Evolutionary conservation across 2,888 invertebrate genomes (phyloP), one percentile per base, ranked within the genome.

Genomic region (Cremastobaeus sp.): DNA sequence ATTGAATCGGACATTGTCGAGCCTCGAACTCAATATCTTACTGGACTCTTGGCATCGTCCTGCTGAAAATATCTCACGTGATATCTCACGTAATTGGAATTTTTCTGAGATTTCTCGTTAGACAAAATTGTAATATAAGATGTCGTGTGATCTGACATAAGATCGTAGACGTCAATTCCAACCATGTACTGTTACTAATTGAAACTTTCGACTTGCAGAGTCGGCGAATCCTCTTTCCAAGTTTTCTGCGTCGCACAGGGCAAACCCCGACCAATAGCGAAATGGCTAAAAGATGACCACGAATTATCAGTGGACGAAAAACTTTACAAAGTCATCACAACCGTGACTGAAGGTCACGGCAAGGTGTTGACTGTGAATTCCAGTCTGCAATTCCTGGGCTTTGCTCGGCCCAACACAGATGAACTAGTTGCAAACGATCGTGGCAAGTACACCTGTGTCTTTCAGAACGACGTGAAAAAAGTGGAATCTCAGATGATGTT

Each of bases 401-500:
- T 92, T 79, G 93, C 93, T 4, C 90, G 96, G 66, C 93, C 95
- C 0, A 92, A 92, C 76, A 90, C 90, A 18, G 95, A 94, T 86
- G 92, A 95, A 84, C 88, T 96, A 62, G 89, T 95, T 50, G 95
- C 96, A 0, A 92, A 92, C 35, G 97, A 97, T 86, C 91, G 96
- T 50, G 97, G 97, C 43, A 91, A 93, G 52, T 97, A 96, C 88
- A 92, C 94, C 1, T 97, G 97, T 85, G 91, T 93, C 43, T 96
- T 96, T 84, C 93, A 94, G 85, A 97, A 97, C 85, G 96, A 96
- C 88, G 96, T 96, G 11, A 95, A 94, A 86, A 93, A 92, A 83
- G 93, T 94, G 45, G 96, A 96, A 84, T 95, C 95, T 6, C 93
- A 94, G 75, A 96, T 96, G 95, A 95, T 95, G 88, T 90, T 97